Base-by-base conservation (phyloP, 2,888 invertebrate species). In the Helobdella robusta region DNA sequence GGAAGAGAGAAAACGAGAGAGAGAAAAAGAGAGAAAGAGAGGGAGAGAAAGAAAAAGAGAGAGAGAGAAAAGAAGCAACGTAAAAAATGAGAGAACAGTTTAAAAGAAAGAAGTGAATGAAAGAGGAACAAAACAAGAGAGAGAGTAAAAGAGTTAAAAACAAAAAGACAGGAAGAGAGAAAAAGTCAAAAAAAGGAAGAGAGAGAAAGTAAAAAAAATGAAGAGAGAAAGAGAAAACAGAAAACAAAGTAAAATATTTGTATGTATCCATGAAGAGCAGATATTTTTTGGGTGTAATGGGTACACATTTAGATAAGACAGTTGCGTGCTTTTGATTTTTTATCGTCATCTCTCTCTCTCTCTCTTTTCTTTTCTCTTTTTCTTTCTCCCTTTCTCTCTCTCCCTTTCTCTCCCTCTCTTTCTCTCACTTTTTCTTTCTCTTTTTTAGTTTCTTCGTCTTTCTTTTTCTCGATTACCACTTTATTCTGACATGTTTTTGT, bases 21-120 rank as follows among this genome's bases (percentile, higher is more conserved):
- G 11, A 40, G 44, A 40, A 15, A n/a, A 40, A 40, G 44, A 40
- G 44, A n/a, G 11, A 40, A 40, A 40, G 44, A 40, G n/a, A 11
- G n/a, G n/a, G 44, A 40, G 44, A 40, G 44, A 40, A 40, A 40
- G 44, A 40, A n/a, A 40, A n/a, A 40, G n/a, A 40, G 44, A 40
- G 44, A 40, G 44, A 40, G 44, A 40, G 44, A 40, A n/a, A 40
- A n/a, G n/a, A n/a, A 40, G 44, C 11, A n/a, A 40, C 11, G n/a
- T n/a, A 40, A 40, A 40, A 40, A 40, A 40, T 11, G n/a, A 40
- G 44, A 40, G n/a, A 40, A 40, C 11, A 40, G 44, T 15, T 11
- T 40, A n/a, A 40, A 40, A 40, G 44, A 40, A n/a, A 40, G 44
- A 40, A 15, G 11, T n/a, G 44, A 11, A n/a, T 15, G 11, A 11